Evolutionary conservation across 2,113 vertebrate species (phyloP).

Genomic region (Alligator mississippiensis): DNA sequence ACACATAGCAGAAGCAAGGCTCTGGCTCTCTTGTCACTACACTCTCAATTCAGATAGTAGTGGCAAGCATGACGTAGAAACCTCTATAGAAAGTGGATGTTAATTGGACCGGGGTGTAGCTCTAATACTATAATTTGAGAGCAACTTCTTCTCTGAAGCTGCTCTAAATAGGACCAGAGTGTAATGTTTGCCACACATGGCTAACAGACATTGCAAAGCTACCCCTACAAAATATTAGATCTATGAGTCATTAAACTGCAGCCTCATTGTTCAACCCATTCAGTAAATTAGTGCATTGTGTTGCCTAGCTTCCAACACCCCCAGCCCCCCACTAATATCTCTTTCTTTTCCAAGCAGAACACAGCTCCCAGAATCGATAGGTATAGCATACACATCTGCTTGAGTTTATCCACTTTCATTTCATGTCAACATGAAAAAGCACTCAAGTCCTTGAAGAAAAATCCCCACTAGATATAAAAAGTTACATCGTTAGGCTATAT

Average conservation of each 20-base stretch:
- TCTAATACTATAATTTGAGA: not conserved
- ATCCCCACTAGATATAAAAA: not conserved
- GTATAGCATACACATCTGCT: not conserved
- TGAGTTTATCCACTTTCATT: not conserved
- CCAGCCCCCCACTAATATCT: not conserved
- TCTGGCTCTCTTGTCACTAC: not conserved
- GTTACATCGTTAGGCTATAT: not conserved
- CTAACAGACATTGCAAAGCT: not conserved
- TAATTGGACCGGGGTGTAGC: not conserved
- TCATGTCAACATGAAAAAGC: not conserved
- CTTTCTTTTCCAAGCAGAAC: not conserved
- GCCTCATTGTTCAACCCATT: not conserved
- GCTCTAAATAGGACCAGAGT: not conserved
- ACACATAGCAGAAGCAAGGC: not conserved
- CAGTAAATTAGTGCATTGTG: not conserved
- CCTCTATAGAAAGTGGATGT: not conserved
- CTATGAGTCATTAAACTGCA: not conserved
- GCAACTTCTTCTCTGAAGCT: not conserved
- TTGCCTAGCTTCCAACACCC: not conserved
- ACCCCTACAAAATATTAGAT: not conserved
- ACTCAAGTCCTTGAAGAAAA: not conserved
- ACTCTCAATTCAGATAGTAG: not conserved
- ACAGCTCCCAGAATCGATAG: not conserved
- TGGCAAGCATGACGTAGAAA: not conserved
- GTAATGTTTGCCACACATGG: not conserved